Evolutionary conservation across 2,888 invertebrate species (phyloP), one percentile per base, ranked within the genome.

Genomic region (Drosophila testacea): DNA sequence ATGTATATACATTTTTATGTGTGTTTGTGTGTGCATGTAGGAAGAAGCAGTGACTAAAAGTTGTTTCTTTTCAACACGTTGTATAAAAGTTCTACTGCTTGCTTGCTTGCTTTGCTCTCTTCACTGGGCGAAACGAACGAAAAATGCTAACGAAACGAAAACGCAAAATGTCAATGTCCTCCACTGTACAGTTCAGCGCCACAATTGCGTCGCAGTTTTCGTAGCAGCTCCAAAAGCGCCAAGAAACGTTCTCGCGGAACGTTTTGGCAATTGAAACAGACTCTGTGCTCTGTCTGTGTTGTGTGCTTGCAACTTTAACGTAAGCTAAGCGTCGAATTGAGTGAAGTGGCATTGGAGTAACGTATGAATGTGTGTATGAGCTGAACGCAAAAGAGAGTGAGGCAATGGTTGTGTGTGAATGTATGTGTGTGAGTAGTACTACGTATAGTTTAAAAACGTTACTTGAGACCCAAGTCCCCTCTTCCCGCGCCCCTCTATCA

Each of bases 111-210:
- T 32, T 50, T 22, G 54, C 69, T 60, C 73, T 73, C 77, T 73
- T 46, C 41, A 52, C 22, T 32, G 44, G 48, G 78, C 72, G 82
- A 81, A 78, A 81, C 88, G 77, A 90, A 70, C 84, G 89, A 91
- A 91, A 89, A 87, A 81, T 79, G 87, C 81, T 79, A 88, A 85
- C 88, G 90, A 91, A 91, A 90, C 88, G 82, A 84, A 89, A 90
- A 83, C 85, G 91, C 90, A 90, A 91, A 91, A 91, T 91, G 91
- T 91, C 91, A 91, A 91, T 91, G 91, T 90, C 91, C 91, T 91
- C 90, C 83, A 82, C 89, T 81, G 77, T 81, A 81, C 89, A 89
- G 84, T 86, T 77, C 84, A 84, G 84, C 87, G 84, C 79, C 89
- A 84, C 73, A 85, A 86, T 89, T 87, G 86, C 86, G 86, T 88